A percentile compares a stretch with the other conserved stretches of the same genome.
These are phyloP conservation scores for Elachura formosa DNA, from an alignment of 2,113 vertebrate species.

Conservation along the genomic window DNA sequence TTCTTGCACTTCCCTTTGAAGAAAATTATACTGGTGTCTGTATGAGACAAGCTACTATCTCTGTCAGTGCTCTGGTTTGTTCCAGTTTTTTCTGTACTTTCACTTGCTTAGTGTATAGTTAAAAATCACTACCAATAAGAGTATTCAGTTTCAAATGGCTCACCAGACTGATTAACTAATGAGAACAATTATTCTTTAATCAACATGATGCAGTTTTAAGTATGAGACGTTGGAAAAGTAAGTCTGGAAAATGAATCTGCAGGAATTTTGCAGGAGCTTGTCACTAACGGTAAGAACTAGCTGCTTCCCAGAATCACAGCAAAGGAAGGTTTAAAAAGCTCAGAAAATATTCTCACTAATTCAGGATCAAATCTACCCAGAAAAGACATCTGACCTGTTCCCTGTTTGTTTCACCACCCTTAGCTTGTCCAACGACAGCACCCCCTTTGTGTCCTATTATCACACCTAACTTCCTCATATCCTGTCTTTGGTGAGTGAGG, in stretches of 20 bases:
- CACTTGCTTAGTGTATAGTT: not conserved
- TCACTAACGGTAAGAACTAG: not conserved
- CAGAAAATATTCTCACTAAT: not conserved
- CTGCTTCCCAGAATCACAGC: not conserved
- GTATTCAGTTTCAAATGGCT: not conserved
- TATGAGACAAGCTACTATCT: not conserved
- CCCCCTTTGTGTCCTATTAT: too few species aligned
- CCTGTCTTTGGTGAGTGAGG: not conserved
- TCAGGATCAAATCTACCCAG: not conserved
- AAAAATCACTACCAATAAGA: not conserved
- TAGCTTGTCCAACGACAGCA: not conserved
- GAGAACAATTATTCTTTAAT: not conserved
- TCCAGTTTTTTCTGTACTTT: not conserved
- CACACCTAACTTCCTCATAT: not conserved
- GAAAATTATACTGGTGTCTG: not conserved
- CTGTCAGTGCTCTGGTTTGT: not conserved
- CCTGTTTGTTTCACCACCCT: not conserved
- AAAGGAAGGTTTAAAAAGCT: not conserved
- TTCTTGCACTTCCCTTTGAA: not conserved
- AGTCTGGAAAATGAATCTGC: not conserved
- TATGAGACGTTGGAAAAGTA: not conserved
- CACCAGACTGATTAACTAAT: not conserved
- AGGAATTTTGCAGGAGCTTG: not conserved
- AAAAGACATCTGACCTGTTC: not conserved
- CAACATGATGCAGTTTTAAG: not conserved